These are phyloP conservation scores for Bothrops jararaca DNA, from an alignment of 2,113 vertebrate species.

Conservation along the genomic window DNA sequence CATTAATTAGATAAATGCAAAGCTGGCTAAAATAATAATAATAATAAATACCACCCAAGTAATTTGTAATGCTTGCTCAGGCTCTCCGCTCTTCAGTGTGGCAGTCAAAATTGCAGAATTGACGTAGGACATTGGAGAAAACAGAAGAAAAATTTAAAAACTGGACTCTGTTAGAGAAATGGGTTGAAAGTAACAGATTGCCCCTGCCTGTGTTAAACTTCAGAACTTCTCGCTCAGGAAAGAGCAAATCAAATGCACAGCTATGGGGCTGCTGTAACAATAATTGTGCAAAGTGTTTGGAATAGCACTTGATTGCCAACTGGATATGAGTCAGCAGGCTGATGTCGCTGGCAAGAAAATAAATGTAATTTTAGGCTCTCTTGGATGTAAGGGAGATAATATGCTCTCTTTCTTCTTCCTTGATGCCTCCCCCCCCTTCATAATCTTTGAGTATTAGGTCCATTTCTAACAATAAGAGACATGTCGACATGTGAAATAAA, in stretches of 20 bases:
- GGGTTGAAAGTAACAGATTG: not conserved
- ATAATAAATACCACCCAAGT: not conserved
- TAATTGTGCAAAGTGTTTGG: not conserved
- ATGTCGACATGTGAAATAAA: not conserved
- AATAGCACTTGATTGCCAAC: not conserved
- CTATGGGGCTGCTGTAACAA: not conserved
- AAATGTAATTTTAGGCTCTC: not conserved
- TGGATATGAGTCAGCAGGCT: not conserved
- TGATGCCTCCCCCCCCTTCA: not conserved
- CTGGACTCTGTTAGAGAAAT: not conserved
- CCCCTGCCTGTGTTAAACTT: not conserved
- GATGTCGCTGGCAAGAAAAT: not conserved
- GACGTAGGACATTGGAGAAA: not conserved
- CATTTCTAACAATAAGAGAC: not conserved
- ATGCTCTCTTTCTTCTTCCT: not conserved
- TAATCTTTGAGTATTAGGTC: not conserved
- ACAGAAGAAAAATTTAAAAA: not conserved
- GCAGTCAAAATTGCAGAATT: not conserved
- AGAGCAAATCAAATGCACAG: not conserved
- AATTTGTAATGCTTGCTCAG: not conserved
- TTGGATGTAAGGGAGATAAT: not conserved
- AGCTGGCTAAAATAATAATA: not conserved
- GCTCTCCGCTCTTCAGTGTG: not conserved
- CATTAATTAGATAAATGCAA: not conserved
- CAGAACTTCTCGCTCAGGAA: not conserved